Evolutionary conservation across 2,797 vertebrate genomes (phyloP).

Genomic region (Pseudomugil tenellus): DNA sequence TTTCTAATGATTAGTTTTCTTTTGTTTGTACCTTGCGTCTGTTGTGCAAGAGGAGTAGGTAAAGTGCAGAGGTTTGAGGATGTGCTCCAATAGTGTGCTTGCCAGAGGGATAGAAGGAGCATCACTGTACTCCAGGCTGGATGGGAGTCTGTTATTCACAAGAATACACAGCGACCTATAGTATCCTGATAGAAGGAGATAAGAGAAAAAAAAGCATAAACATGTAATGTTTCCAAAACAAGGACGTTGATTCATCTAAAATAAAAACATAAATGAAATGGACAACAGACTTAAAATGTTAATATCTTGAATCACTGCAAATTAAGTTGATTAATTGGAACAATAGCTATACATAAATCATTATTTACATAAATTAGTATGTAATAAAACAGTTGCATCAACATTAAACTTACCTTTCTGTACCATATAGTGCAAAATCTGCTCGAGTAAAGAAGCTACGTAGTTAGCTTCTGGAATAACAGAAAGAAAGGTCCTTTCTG

Average conservation of each 20-base stretch:
- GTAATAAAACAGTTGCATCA: not conserved
- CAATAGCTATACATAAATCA: not conserved
- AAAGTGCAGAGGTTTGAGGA: conserved; percentile 98
- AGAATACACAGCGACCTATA: conserved; percentile 94
- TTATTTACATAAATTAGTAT: not conserved
- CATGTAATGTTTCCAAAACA: not conserved
- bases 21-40: conserved; percentile 87
- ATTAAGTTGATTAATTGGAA: too few species aligned
- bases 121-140: conserved; percentile 95
- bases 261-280: too few species aligned
- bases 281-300: too few species aligned
- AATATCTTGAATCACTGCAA: not conserved
- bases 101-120: conserved; percentile 92
- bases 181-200: conserved; percentile 84
- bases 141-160: conserved; percentile 95
- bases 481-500: conserved; percentile 91
- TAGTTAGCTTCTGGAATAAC: conserved; percentile 87
- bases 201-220: not conserved
- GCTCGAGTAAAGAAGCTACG: conserved; percentile 92
- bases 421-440: conserved; percentile 99
- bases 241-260: not conserved
- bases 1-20: not conserved
- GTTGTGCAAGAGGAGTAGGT: conserved; percentile 94
- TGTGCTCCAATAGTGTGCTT: conserved; percentile 96
- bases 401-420: conserved; percentile 88